A percentile compares a stretch with the other conserved stretches of the same genome.
phyloP scores from a whole-genome alignment of 2,113 vertebrate species.

The Madoqua kirkii region DNA sequence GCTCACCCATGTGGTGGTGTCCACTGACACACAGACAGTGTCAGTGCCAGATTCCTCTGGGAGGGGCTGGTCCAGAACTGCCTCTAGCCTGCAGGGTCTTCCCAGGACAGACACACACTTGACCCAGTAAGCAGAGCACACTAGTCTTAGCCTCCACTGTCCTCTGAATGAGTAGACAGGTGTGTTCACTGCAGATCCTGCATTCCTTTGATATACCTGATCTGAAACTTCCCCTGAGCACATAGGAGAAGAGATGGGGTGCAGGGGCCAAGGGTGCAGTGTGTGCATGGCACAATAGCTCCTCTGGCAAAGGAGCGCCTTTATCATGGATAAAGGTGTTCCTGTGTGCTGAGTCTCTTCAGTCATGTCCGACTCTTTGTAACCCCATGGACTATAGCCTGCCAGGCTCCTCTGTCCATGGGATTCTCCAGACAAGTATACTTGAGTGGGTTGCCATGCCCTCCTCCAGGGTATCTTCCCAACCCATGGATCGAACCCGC shows the following conservation, averaged over 20 bases:
- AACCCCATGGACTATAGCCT: not conserved
- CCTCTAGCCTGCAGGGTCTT: not conserved
- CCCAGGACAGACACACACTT: not conserved
- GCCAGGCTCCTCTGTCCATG: not conserved
- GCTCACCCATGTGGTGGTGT: not conserved
- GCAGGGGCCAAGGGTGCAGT: not conserved
- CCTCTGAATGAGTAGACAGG: not conserved
- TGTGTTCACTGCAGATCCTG: not conserved
- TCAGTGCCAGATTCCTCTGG: not conserved
- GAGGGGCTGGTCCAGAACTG: not conserved
- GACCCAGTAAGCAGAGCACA: not conserved
- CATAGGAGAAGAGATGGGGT: not conserved
- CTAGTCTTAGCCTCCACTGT: not conserved
- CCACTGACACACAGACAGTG: not conserved
- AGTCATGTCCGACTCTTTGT: rapidly evolving
- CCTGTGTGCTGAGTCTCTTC: not conserved
- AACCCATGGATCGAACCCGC: rapidly evolving
- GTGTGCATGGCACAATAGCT: not conserved
- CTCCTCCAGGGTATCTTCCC: not conserved
- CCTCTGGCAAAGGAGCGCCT: not conserved
- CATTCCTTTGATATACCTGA: not conserved
- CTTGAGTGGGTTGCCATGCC: not conserved
- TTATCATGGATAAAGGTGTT: not conserved
- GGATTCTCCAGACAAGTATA: not conserved
- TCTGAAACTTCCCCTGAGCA: not conserved